Percentiles rank a stretch among this genome's conserved stretches.
These are phyloP conservation scores for Myiozetetes cayanensis DNA, from an alignment of 2,113 vertebrate species.

Conservation along the genomic window DNA sequence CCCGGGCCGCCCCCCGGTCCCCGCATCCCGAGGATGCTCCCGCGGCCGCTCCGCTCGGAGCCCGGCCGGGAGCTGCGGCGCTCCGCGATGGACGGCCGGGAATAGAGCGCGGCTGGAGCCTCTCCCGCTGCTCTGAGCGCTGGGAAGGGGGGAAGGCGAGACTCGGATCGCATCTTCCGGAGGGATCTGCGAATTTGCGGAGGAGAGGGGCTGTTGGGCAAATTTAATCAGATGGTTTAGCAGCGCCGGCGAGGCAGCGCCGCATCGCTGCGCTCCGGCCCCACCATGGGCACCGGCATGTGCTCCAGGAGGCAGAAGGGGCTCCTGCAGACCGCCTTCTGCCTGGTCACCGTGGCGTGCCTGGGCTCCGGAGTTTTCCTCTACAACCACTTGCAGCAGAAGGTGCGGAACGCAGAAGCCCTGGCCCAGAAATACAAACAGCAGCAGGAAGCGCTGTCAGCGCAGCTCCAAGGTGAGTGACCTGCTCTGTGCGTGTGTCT, in stretches of 20 bases:
- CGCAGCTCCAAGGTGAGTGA: conserved; percentile 75
- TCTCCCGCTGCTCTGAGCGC: not conserved
- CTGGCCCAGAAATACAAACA: conserved; percentile 68
- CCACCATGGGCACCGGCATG: conserved; percentile 61
- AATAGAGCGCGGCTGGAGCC: not conserved
- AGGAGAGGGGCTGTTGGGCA: fast-evolving
- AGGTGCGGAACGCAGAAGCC: conserved; percentile 36
- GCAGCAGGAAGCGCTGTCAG: conserved; percentile 75
- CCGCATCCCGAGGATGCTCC: not conserved
- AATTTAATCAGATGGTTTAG: not conserved
- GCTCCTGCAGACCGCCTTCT: conserved; percentile 53
- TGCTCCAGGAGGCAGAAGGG: conserved; percentile 72
- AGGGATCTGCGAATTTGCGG: not conserved
- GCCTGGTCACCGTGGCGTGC: conserved; percentile 34
- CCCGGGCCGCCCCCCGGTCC: not conserved
- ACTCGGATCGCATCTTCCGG: not conserved
- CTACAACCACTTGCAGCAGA: conserved; percentile 59
- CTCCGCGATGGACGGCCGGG: not conserved
- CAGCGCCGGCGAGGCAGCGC: not conserved
- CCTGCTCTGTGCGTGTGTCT: not conserved
- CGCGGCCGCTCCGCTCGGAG: not conserved
- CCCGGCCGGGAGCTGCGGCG: fast-evolving
- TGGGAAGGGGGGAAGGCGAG: not conserved
- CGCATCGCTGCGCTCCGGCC: not conserved
- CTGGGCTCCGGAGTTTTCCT: conserved; percentile 55